phyloP scores from a whole-genome alignment of 2,797 vertebrate genomes.

The Chloroceryle amazona region DNA sequence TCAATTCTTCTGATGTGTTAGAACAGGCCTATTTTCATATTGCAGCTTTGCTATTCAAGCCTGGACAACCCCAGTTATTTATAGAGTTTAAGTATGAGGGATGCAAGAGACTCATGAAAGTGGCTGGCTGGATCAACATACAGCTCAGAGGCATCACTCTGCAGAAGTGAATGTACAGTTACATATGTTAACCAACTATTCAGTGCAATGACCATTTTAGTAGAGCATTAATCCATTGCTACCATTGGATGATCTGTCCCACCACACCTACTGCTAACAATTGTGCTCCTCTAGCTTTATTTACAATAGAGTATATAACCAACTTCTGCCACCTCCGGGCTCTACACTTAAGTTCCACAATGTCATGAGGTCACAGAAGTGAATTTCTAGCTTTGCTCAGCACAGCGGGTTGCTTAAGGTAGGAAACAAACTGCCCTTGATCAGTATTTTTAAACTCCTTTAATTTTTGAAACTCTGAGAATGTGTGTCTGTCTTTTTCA shows the following conservation, averaged over 20 bases:
- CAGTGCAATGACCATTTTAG: background rate
- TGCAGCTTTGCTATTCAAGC: background rate
- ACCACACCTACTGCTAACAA: background rate
- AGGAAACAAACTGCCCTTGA: background rate
- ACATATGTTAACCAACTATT: no score
- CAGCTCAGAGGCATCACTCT: background rate
- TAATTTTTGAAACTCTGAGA: background rate
- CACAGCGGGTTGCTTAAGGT: background rate
- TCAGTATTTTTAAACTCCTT: background rate
- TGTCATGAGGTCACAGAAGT: fast-evolving
- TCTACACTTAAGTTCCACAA: background rate
- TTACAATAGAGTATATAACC: background rate
- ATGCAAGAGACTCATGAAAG: background rate
- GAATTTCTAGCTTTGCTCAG: background rate
- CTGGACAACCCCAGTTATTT: background rate
- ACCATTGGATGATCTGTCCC: fast-evolving
- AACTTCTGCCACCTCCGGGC: background rate
- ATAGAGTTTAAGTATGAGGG: background rate
- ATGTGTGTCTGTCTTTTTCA: background rate
- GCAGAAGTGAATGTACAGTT: fast-evolving
- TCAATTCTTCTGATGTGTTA: fast-evolving
- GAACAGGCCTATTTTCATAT: background rate
- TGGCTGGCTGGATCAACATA: background rate
- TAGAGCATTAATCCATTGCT: background rate
- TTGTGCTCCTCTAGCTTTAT: background rate